Base-by-base conservation (phyloP, 2,888 invertebrate genomes). In the Eugnorisma glareosa region DNA sequence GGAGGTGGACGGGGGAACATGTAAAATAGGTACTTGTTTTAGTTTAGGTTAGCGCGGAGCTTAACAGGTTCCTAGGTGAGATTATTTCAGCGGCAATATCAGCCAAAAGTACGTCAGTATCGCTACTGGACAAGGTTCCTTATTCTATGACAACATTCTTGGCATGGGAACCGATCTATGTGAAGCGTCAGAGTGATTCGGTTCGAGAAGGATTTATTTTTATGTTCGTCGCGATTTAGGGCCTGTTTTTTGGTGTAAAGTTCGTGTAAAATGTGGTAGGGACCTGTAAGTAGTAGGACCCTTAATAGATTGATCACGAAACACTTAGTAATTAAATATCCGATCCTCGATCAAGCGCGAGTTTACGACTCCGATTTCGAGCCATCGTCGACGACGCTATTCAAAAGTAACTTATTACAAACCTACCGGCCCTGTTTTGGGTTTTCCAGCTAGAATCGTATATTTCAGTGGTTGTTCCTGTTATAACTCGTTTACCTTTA, bases 151-250 rank as follows among this genome's bases (percentile, higher is more conserved):
- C 11, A 15, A 73, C 73, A 79, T 73, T 75, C 77, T 63, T 73
- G 35, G 68, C 61, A 71, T 63, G 54, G 73, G 68, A 82, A 77
- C 51, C 78, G 78, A 80, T 86, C 79, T 63, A 77, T 77, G 71
- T 61, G 75, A 72, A 70, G 67, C 54, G 37, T 63, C 66, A 69
- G 74, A 84, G 80, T 81, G 84, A 86, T 86, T 79, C 77, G 77
- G 74, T 84, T 70, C 59, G 28, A 57, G 64, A 48, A 68, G 72
- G 85, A 86, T 86, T 86, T 86, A 86, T 84, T 64, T 77, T 72
- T 83, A 83, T 69, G 83, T 76, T 68, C 35, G 43, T 28, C 61
- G 61, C 73, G 69, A 83, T 83, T 83, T 83, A 83, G 84, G 80
- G 75, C 48, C 54, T 68, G 48, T 40, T 68, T 76, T 73, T 63